Base-by-base conservation (phyloP, 2,113 vertebrate genomes). In the Brachirus orientalis region DNA sequence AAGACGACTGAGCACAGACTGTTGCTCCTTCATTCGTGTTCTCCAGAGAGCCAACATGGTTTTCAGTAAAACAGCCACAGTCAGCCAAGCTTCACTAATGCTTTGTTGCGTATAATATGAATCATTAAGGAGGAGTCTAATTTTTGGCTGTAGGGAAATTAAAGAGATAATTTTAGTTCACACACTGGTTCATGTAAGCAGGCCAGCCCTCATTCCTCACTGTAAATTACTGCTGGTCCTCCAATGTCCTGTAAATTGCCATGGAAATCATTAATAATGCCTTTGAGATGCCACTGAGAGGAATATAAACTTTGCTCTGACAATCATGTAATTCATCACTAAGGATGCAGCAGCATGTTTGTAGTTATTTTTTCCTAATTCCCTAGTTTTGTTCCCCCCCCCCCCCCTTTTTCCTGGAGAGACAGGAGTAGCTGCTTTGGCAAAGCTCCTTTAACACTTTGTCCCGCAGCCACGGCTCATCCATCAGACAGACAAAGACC, bases 81-180 rank as follows among this genome's bases (percentile, higher is more conserved):
- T 63, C 68, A 63, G 20, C 44, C 14, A 4, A 50, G 55, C 63
- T 62, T 72, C 73, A 40, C 61, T 56, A 80, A 80, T 65, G 69
- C 69, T 58, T 75, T 68, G 54, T 67, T 70, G 68, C 72, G 80
- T 69, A 88, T 85, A 67, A 48, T 33, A 77, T 82, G 73, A 89
- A 68, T 87, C 73, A 87, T 78, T 76, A 47, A 78, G 70, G 63
- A 73, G 63, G 33, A 43, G 73, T 67, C 68, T 48, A 73, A 78
- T 80, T 37, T n/a, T 14, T 60, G 50, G 63, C 80, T 82, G 40
- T 63, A 45, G 78, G 74, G 76, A 83, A 84, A 85, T 77, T 52
- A 84, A 57, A 19, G 48, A 75, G 70, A 73, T 84, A 16, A 78
- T 80, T 87, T 78, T 79, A 74, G 67, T 73, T 75, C 79, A 73